A percentile compares a stretch with the other conserved stretches of the same genome.
Conservation (phyloP, 2,113 vertebrate genomes). For the Solenodon paradoxus region DNA sequence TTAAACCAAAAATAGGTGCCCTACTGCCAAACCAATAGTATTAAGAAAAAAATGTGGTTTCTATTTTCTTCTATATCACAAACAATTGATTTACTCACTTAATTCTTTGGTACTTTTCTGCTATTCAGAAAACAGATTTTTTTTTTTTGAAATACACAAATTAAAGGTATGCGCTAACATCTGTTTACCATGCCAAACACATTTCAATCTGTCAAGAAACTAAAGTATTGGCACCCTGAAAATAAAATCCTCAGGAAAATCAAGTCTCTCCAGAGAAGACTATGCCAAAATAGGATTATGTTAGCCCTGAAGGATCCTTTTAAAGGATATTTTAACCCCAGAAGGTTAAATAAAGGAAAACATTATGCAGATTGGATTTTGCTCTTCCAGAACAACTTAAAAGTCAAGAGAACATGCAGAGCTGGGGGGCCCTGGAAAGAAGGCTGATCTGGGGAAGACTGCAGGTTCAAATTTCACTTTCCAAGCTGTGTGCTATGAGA, state of each 20-base stretch:
- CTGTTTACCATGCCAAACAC: not conserved
- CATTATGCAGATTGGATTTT: not conserved
- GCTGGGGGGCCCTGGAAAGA: not conserved
- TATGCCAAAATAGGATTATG: slow-evolving; percentile 26
- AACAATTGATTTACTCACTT: not conserved
- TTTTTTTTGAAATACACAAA: slow-evolving; percentile 55
- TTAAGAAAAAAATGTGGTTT: slow-evolving; percentile 12
- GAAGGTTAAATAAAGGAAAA: not conserved
- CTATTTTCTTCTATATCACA: not conserved
- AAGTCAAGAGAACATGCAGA: not conserved
- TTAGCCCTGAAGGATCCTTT: not conserved
- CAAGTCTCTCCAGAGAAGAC: slow-evolving; percentile 38
- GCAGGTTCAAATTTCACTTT: slow-evolving; percentile 18
- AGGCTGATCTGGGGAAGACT: not conserved
- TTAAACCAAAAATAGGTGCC: not conserved
- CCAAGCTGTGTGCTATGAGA: not conserved
- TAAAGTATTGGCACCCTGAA: slow-evolving; percentile 5
- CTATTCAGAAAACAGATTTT: slow-evolving; percentile 11
- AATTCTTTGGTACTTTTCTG: slow-evolving; percentile 15
- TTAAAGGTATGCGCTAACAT: not conserved
- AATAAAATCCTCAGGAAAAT: slow-evolving; percentile 41
- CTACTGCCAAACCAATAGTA: not conserved
- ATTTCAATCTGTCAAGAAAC: slow-evolving; percentile 42
- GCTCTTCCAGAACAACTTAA: slow-evolving; percentile 38
- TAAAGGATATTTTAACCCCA: not conserved